These are phyloP conservation scores for Unio pictorum DNA, from an alignment of 2,888 invertebrate species.

Conservation along the genomic window DNA sequence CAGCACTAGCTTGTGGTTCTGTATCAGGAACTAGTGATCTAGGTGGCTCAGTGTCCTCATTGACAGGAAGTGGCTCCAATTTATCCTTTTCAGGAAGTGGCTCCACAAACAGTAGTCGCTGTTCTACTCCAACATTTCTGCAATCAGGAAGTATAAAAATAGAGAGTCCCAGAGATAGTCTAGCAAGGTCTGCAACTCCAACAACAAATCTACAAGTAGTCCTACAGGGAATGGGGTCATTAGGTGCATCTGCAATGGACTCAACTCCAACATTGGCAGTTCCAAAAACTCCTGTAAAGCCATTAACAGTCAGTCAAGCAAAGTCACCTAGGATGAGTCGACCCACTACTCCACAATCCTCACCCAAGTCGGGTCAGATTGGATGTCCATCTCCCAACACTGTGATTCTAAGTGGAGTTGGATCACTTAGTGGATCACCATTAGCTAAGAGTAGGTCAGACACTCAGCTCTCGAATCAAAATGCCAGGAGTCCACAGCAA, in stretches of 20 bases:
- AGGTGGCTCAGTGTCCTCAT: too few species aligned
- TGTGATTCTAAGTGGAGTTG: constrained; percentile 1
- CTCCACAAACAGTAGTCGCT: too few species aligned
- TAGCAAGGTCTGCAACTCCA: neutral
- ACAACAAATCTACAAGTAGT: constrained; percentile 8
- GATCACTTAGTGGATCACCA: constrained; percentile 3
- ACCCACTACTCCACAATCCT: constrained; percentile 5
- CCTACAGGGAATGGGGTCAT: constrained; percentile 8
- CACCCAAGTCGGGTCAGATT: constrained; percentile 6
- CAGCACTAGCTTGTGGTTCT: too few species aligned
- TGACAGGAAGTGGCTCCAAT: too few species aligned
- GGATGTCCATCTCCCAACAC: constrained; percentile 8
- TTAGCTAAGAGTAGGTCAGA: neutral
- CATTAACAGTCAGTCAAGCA: neutral
- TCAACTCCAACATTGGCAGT: neutral
- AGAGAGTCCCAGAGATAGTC: neutral
- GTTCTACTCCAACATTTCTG: too few species aligned
- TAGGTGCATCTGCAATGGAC: too few species aligned
- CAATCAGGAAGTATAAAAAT: too few species aligned
- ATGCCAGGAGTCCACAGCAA: neutral
- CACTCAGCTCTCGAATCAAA: neutral
- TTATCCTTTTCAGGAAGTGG: too few species aligned
- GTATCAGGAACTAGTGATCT: too few species aligned
- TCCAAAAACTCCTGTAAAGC: neutral
- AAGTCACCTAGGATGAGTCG: constrained; percentile 16